Evolutionary conservation across 1,140 invertebrate genomes (phyloP).

Genomic region (Lasaia peninsularis): DNA sequence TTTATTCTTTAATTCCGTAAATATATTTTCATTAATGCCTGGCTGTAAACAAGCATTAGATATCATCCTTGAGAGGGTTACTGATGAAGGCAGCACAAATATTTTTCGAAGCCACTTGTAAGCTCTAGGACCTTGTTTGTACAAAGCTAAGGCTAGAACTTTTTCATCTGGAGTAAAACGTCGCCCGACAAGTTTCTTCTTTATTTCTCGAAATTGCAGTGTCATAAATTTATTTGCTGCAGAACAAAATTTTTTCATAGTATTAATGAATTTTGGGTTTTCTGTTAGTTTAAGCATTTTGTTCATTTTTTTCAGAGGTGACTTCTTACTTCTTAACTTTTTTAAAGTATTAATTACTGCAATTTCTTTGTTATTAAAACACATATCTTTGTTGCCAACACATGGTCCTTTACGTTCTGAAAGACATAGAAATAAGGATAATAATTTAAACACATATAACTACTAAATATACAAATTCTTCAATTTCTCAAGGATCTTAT

Average conservation of each 20-base stretch:
- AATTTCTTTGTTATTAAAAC: too few relatives aligned
- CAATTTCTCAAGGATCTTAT: too few relatives aligned
- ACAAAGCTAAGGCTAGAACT: slow-evolving; percentile 18
- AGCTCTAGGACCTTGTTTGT: slow-evolving; percentile 21
- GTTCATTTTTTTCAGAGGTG: slow-evolving; percentile 1
- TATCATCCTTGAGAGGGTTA: not conserved
- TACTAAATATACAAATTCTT: too few relatives aligned
- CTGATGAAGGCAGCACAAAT: not conserved
- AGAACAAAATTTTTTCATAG: slow-evolving; percentile 16
- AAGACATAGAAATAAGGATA: too few relatives aligned
- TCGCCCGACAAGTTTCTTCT: slow-evolving; percentile 21
- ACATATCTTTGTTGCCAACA: too few relatives aligned
- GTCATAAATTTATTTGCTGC: slow-evolving; percentile 16
- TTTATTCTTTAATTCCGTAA: slow-evolving; percentile 6
- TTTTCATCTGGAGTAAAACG: slow-evolving; percentile 24
- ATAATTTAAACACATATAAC: too few relatives aligned
- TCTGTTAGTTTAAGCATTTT: slow-evolving; percentile 21
- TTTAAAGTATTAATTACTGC: too few relatives aligned
- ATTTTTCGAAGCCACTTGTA: slow-evolving; percentile 24
- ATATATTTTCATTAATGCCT: slow-evolving; percentile 16
- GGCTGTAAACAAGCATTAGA: not conserved
- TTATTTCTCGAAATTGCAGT: slow-evolving; percentile 21
- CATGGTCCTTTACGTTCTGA: too few relatives aligned
- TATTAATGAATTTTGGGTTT: slow-evolving; percentile 18
- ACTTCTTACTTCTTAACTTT: too few relatives aligned